Conservation (phyloP, 2,113 vertebrate genomes). For the Chionis minor region DNA sequence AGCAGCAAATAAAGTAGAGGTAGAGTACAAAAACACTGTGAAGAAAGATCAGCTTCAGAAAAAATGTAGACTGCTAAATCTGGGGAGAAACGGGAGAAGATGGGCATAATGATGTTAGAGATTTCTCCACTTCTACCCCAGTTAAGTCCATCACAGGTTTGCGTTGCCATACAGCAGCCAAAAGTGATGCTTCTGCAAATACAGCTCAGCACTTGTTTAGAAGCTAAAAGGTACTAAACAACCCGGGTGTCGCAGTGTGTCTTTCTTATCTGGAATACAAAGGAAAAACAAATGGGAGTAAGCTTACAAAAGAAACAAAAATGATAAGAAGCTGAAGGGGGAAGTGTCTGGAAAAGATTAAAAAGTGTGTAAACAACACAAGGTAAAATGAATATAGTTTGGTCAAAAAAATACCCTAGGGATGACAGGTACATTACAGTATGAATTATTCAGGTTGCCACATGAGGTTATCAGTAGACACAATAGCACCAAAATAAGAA, state of each 20-base stretch:
- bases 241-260: not conserved
- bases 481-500: not conserved
- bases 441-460: constrained; percentile 27
- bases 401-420: not conserved
- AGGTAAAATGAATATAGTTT: constrained; percentile 8
- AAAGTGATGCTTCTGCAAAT: not conserved
- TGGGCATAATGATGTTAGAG: not conserved
- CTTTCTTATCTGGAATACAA: constrained; percentile 9
- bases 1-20: not conserved
- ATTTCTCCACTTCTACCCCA: not conserved
- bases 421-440: not conserved
- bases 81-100: not conserved
- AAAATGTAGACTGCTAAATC: not conserved
- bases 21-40: not conserved
- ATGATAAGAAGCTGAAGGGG: not conserved
- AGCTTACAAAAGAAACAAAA: constrained; percentile 9
- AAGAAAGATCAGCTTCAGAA: not conserved
- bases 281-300: constrained; percentile 13
- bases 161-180: not conserved
- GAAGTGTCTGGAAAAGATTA: not conserved
- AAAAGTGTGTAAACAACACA: not conserved
- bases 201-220: not conserved
- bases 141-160: not conserved
- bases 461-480: not conserved
- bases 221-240: not conserved